A percentile compares a stretch with the other conserved stretches of the same genome.
phyloP scores from a whole-genome alignment of 2,888 invertebrate species.

The Oscheius myriophilus region DNA sequence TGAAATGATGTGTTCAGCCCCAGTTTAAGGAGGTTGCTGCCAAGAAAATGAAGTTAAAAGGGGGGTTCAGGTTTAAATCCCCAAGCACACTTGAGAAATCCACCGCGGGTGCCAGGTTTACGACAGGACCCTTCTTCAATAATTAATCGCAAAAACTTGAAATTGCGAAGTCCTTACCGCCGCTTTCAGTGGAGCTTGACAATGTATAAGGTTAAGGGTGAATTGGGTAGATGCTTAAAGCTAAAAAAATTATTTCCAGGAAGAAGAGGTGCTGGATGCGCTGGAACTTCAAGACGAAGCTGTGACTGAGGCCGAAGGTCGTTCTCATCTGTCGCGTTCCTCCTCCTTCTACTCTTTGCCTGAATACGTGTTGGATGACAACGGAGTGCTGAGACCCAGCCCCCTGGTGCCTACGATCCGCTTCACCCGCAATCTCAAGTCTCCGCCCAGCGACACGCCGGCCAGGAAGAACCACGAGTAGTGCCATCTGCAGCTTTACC shows the following conservation, averaged over 20 bases:
- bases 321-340: conserved; percentile 45
- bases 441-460: conserved; percentile 1
- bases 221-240: background rate
- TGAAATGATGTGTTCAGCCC: no score
- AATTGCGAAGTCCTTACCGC: no score
- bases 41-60: no score
- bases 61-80: no score
- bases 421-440: conserved; percentile 15
- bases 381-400: conserved; percentile 44
- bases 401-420: conserved; percentile 23
- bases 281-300: conserved; percentile 58
- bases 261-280: conserved; percentile 62
- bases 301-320: conserved; percentile 26
- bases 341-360: conserved; percentile 68
- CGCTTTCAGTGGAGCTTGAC: no score
- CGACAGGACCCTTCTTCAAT: no score
- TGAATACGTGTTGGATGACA: conserved; percentile 65
- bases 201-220: background rate
- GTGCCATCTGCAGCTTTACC: no score
- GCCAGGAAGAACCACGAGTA: no score
- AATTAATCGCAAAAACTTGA: no score
- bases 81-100: no score
- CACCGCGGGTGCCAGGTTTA: no score
- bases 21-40: no score
- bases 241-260: conserved; percentile 36